Percentiles rank a stretch among this genome's conserved stretches.
Evolutionary conservation across 1,140 invertebrate genomes (phyloP).

Genomic region (Idris sp.): DNA sequence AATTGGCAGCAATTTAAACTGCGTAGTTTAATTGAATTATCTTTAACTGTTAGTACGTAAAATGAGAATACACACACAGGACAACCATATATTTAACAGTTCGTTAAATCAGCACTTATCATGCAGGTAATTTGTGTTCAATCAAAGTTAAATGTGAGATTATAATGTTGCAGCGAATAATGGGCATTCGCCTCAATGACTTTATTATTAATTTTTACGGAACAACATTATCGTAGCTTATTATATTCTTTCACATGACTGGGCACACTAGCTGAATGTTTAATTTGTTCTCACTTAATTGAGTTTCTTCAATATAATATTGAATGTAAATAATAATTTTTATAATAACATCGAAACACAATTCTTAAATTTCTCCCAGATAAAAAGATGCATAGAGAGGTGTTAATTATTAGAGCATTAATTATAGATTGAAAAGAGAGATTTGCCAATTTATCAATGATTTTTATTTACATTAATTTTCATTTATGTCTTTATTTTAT

Average conservation of each 20-base stretch:
- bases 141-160: neutral
- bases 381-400: conserved; percentile 6
- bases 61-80: too few species aligned
- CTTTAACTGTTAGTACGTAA: too few species aligned
- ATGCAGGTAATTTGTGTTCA: neutral
- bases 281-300: too few species aligned
- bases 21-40: conserved; percentile 4
- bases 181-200: too few species aligned
- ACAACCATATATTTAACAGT: too few species aligned
- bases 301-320: neutral
- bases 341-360: conserved; percentile 5
- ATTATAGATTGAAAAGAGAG: conserved; percentile 9
- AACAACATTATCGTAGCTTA: neutral
- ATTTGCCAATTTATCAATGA: too few species aligned
- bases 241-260: too few species aligned
- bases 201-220: neutral
- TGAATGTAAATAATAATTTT: conserved; percentile 1
- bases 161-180: neutral
- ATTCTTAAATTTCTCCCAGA: conserved; percentile 12
- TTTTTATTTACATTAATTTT: too few species aligned
- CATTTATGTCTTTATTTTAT: too few species aligned
- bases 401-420: conserved; percentile 23
- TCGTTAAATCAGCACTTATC: neutral
- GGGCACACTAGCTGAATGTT: too few species aligned
- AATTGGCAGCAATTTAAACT: conserved; percentile 11